phyloP scores from a whole-genome alignment of 1,140 invertebrate species.

The Octopus bimaculoides region DNA sequence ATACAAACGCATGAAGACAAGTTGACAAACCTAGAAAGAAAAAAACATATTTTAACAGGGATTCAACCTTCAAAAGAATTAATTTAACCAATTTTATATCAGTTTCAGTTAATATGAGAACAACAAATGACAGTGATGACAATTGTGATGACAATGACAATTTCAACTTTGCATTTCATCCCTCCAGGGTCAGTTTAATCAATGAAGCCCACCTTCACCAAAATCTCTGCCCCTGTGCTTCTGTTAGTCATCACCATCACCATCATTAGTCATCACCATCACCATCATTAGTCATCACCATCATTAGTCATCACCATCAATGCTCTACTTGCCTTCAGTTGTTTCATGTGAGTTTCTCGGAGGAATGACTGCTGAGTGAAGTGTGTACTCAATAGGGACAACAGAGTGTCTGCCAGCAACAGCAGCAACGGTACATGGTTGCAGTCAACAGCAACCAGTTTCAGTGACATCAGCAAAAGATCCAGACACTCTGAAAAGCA shows the following conservation, averaged over 20 bases:
- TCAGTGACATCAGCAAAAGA: constrained; percentile 50
- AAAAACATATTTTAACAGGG: neutral
- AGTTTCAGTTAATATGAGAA: neutral
- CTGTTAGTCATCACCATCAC: too few species aligned
- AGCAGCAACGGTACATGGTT: constrained; percentile 55
- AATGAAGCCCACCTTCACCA: too few species aligned
- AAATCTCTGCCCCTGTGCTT: too few species aligned
- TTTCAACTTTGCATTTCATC: too few species aligned
- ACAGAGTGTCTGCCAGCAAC: constrained; percentile 55
- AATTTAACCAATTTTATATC: neutral
- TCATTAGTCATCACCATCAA: too few species aligned
- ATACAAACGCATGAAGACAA: constrained; percentile 53
- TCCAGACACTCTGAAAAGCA: constrained; percentile 51
- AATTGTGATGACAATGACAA: too few species aligned
- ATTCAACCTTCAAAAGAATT: neutral
- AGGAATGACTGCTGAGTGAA: constrained; percentile 53
- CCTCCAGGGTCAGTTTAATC: too few species aligned
- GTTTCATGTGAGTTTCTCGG: constrained; percentile 54
- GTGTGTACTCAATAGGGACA: constrained; percentile 57
- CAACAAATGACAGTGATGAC: too few species aligned
- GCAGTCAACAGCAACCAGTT: constrained; percentile 49
- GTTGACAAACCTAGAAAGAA: constrained; percentile 48
- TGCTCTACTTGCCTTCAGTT: constrained; percentile 44
- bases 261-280: too few species aligned
- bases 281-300: too few species aligned